These are phyloP conservation scores for Leptopterna dolabrata DNA, from an alignment of 2,888 invertebrate genomes.

Conservation along the genomic window DNA sequence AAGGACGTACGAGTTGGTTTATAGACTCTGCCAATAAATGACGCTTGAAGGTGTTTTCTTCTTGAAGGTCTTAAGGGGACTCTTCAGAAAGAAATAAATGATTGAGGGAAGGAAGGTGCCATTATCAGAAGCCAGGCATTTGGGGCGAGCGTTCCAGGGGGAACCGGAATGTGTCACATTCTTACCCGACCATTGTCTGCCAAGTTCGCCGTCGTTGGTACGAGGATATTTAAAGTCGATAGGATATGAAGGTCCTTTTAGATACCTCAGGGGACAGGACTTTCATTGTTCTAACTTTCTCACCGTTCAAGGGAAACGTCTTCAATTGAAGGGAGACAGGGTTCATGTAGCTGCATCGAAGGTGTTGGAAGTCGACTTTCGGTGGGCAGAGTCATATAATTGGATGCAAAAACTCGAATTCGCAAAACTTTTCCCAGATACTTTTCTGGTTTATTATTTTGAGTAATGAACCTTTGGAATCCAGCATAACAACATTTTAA, in stretches of 20 bases:
- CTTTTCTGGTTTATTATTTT: no score
- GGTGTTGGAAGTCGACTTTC: no score
- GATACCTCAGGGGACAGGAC: background rate
- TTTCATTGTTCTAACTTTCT: constrained; percentile 8
- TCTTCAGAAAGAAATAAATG: constrained; percentile 36
- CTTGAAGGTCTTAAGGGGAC: background rate
- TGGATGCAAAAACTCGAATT: no score
- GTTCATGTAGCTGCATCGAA: no score
- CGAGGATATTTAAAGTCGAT: constrained; percentile 39
- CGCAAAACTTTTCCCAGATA: no score
- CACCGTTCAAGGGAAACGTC: background rate
- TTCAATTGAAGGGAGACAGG: no score
- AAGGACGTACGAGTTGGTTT: constrained; percentile 5
- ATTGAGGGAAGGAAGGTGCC: constrained; percentile 18
- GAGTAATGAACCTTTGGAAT: no score
- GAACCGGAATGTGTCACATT: constrained; percentile 50
- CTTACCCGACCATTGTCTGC: constrained; percentile 41
- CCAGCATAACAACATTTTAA: no score
- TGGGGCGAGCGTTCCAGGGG: constrained; percentile 20
- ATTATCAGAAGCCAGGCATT: constrained; percentile 32
- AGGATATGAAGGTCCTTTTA: background rate
- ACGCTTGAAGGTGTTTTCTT: constrained; percentile 23
- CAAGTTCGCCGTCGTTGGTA: background rate
- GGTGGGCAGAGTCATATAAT: no score
- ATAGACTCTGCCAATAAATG: constrained; percentile 44